Percentiles rank a stretch among this genome's conserved stretches.
These are phyloP conservation scores for Ctenoplectra terminalis DNA, from an alignment of 1,140 invertebrate genomes.

Conservation along the genomic window DNA sequence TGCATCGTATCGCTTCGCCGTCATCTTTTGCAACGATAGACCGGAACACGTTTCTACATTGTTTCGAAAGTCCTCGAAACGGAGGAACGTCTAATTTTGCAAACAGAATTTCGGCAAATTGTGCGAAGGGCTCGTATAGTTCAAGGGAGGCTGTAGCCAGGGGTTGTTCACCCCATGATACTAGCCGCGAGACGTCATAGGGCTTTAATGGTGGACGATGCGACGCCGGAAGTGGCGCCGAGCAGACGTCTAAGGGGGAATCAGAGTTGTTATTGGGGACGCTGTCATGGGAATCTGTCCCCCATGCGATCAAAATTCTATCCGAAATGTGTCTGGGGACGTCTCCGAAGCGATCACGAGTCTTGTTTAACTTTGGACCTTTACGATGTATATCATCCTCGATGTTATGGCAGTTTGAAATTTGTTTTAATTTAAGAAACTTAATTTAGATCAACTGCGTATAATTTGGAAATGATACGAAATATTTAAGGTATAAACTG, in stretches of 20 bases:
- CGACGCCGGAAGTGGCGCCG: conserved; percentile 49
- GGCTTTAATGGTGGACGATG: conserved; percentile 46
- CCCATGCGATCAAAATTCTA: conserved; percentile 39
- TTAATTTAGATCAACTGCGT: no score
- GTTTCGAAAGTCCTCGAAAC: conserved; percentile 43
- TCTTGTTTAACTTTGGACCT: background rate
- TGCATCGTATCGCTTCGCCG: background rate
- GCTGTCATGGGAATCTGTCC: conserved; percentile 7
- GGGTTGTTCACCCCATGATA: conserved; percentile 47
- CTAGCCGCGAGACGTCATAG: background rate
- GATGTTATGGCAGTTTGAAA: background rate
- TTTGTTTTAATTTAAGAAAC: background rate
- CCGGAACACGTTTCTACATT: background rate
- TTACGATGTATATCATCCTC: background rate
- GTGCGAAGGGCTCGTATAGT: no score
- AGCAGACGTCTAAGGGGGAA: conserved; percentile 37
- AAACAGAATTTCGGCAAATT: conserved; percentile 31
- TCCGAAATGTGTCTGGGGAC: conserved; percentile 3
- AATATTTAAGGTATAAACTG: no score
- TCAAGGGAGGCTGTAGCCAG: background rate
- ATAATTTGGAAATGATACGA: no score
- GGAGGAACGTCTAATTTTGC: conserved; percentile 29
- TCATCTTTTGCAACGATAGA: background rate
- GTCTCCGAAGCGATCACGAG: background rate
- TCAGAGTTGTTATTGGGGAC: conserved; percentile 23